Conservation (phyloP, 2,113 vertebrate genomes). For the Odobenus rosmarus region DNA sequence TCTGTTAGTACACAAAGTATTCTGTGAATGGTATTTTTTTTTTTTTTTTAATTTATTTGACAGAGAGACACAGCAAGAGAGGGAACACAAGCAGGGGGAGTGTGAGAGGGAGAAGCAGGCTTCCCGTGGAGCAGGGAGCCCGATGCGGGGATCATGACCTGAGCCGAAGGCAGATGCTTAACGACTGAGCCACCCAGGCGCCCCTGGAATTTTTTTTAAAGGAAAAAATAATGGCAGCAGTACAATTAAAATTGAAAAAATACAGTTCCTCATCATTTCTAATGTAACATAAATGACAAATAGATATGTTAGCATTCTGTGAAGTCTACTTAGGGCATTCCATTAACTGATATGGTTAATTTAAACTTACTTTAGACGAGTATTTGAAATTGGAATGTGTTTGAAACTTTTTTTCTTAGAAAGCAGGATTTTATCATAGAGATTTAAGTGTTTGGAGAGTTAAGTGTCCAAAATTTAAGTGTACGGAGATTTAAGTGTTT, state of each 20-base stretch:
- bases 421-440: neutral
- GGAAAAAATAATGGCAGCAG: neutral
- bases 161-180: too few relatives aligned
- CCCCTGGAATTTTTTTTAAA: neutral
- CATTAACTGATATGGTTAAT: neutral
- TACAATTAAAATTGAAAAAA: constrained; percentile 31
- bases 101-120: too few relatives aligned
- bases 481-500: too few relatives aligned
- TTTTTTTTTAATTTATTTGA: neutral
- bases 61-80: too few relatives aligned
- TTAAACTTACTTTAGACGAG: neutral
- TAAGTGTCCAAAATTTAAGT: too few relatives aligned
- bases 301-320: neutral
- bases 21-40: neutral
- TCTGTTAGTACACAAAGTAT: neutral
- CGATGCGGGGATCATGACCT: too few relatives aligned
- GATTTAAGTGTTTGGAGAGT: neutral
- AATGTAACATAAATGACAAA: neutral
- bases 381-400: neutral
- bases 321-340: neutral
- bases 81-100: too few relatives aligned
- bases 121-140: too few relatives aligned
- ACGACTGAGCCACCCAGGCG: too few relatives aligned
- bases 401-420: neutral
- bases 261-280: neutral